These are phyloP conservation scores for Ctenodactylus gundi DNA, from an alignment of 2,113 vertebrate species.

Conservation along the genomic window DNA sequence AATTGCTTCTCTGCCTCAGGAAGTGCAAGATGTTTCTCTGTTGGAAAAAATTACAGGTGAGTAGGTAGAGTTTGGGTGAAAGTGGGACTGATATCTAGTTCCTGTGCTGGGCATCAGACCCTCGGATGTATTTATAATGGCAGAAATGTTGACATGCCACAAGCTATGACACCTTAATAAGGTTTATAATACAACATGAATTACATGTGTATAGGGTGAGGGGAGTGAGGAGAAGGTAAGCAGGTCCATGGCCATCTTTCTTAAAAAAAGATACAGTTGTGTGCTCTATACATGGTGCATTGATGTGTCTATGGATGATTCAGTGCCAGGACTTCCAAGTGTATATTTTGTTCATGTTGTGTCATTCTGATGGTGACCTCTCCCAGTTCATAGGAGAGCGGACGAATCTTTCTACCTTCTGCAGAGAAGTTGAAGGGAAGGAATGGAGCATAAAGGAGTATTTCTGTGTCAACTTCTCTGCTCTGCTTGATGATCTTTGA, in stretches of 20 bases:
- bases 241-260: neutral
- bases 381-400: neutral
- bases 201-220: neutral
- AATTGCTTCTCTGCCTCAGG: slow-evolving; percentile 97
- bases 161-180: neutral
- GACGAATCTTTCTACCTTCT: neutral
- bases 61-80: slow-evolving; percentile 27
- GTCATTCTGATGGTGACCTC: neutral
- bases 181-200: neutral
- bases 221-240: neutral
- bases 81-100: neutral
- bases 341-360: neutral
- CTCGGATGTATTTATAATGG: neutral
- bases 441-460: neutral
- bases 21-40: slow-evolving; percentile 97
- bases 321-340: neutral
- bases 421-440: neutral
- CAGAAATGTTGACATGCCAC: neutral
- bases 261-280: neutral
- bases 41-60: slow-evolving; percentile 98
- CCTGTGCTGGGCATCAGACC: neutral
- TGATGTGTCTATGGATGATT: neutral
- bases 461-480: neutral
- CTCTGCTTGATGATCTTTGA: neutral
- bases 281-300: neutral